Conservation (phyloP, 2,113 vertebrate species). For the Anhinga anhinga region DNA sequence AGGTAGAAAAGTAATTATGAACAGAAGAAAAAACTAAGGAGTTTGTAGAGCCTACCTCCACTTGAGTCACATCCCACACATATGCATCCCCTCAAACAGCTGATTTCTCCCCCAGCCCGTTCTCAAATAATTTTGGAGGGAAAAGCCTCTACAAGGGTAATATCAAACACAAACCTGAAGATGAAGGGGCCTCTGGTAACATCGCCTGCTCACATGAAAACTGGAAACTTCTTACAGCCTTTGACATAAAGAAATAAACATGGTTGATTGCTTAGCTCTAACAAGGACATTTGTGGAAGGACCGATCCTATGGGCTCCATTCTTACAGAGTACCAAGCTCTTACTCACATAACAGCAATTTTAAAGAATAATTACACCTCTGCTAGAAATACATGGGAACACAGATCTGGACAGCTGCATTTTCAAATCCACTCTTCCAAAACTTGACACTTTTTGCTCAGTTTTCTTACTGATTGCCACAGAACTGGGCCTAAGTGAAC, state of each 20-base stretch:
- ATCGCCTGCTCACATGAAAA: not conserved
- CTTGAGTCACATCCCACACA: not conserved
- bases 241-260: conserved; percentile 8
- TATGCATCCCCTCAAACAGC: not conserved
- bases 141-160: not conserved
- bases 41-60: not conserved
- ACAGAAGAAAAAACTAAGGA: not conserved
- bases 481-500: not conserved
- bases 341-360: not conserved
- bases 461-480: not conserved
- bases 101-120: not conserved
- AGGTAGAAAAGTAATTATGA: not conserved
- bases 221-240: conserved; percentile 24
- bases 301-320: not conserved
- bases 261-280: not conserved
- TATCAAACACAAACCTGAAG: conserved; percentile 66
- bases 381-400: not conserved
- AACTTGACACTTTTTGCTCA: not conserved
- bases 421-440: not conserved
- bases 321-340: not conserved
- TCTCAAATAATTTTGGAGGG: not conserved
- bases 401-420: not conserved
- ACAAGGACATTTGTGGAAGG: not conserved
- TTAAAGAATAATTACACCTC: not conserved
- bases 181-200: not conserved